phyloP scores from a whole-genome alignment of 2,797 vertebrate species.

The Clarias platycephalus region DNA sequence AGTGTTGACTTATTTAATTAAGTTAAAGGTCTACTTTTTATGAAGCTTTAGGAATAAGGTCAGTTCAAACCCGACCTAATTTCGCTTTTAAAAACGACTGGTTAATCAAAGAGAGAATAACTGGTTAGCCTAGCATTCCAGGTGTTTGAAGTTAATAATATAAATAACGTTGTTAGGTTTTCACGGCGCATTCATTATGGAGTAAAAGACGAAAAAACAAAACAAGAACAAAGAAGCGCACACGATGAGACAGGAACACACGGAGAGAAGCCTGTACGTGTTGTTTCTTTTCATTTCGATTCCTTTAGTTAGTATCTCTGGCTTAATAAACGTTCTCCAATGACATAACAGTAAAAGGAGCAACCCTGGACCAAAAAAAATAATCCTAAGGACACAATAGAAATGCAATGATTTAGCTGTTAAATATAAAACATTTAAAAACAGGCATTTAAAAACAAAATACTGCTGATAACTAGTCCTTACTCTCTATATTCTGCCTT shows the following conservation, averaged over 20 bases:
- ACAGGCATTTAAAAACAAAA: not conserved
- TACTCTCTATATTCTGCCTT: not conserved
- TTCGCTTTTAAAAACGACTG: no score
- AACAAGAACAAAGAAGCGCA: constrained; percentile 69
- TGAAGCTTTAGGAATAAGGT: not conserved
- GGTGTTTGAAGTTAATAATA: not conserved
- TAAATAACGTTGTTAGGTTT: not conserved
- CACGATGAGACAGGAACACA: constrained; percentile 74
- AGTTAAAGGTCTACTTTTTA: not conserved
- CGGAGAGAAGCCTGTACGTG: constrained; percentile 72
- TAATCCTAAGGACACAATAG: not conserved
- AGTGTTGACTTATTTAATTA: not conserved
- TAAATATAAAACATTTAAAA: not conserved
- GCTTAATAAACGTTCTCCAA: not conserved
- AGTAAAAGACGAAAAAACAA: constrained; percentile 75
- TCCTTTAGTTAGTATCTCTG: not conserved
- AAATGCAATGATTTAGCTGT: not conserved
- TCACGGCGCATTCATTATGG: constrained; percentile 67
- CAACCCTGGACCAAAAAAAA: not conserved
- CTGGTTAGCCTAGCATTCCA: not conserved
- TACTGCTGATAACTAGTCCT: not conserved
- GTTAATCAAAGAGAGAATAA: not conserved
- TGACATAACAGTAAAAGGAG: not conserved
- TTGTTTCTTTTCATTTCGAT: constrained; percentile 73
- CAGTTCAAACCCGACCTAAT: not conserved